phyloP scores from a whole-genome alignment of 2,888 invertebrate genomes.

The Phortica okadai region DNA sequence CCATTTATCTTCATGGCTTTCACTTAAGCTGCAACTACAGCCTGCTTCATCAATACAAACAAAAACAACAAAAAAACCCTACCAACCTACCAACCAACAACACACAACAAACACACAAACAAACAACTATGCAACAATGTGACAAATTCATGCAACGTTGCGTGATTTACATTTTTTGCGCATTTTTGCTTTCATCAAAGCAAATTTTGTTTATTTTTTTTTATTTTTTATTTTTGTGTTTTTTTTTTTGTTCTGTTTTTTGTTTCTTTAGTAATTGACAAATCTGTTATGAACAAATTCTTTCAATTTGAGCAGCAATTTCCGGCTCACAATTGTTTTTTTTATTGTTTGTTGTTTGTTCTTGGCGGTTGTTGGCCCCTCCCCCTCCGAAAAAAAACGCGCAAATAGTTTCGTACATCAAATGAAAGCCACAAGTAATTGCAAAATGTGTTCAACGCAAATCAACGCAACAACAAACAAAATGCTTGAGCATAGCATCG shows the following conservation, averaged over 20 bases:
- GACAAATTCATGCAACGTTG: not conserved
- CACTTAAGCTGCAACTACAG: no score
- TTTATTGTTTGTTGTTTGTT: not conserved
- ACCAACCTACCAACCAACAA: no score
- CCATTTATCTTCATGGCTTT: no score
- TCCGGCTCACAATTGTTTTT: not conserved
- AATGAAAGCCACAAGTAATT: conserved; percentile 3
- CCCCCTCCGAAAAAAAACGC: not conserved
- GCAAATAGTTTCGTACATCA: conserved; percentile 11
- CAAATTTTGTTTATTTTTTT: not conserved
- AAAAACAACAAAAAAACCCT: not conserved
- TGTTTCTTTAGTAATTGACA: conserved; percentile 5
- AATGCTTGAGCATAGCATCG: not conserved
- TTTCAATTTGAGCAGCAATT: not conserved
- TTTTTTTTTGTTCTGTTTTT: not conserved
- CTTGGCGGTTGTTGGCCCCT: not conserved
- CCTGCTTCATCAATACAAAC: not conserved
- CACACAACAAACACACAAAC: not conserved
- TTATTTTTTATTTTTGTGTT: no score
- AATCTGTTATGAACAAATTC: conserved; percentile 11
- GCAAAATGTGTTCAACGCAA: not conserved
- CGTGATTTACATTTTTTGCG: not conserved
- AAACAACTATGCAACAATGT: not conserved
- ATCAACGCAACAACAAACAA: not conserved
- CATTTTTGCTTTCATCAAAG: not conserved